phyloP scores from a whole-genome alignment of 2,888 invertebrate species.

The Polydrusus tereticollis region DNA sequence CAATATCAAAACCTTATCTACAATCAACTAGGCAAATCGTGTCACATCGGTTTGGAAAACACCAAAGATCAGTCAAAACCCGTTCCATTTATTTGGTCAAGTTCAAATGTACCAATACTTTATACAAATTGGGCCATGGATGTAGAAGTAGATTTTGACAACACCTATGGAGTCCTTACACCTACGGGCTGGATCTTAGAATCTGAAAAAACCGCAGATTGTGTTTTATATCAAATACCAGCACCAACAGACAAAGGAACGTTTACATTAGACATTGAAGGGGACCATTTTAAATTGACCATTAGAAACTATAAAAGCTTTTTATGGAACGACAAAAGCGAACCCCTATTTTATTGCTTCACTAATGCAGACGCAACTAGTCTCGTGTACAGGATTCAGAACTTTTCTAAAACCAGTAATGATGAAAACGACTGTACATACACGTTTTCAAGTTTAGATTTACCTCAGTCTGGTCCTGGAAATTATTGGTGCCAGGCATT shows the following conservation, averaged over 20 bases:
- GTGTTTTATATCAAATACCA: constrained; percentile 45
- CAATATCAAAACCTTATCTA: constrained; percentile 56
- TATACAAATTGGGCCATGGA: constrained; percentile 52
- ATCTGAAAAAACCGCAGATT: constrained; percentile 34
- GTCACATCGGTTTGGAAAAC: constrained; percentile 53
- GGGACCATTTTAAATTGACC: background rate
- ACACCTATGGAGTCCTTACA: constrained; percentile 48
- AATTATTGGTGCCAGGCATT: constrained; percentile 60
- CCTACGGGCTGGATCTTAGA: constrained; percentile 50
- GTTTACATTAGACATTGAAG: constrained; percentile 2
- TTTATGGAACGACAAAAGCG: background rate
- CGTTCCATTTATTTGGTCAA: constrained; percentile 48
- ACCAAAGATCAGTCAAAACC: background rate
- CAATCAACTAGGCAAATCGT: constrained; percentile 46
- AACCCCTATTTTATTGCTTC: constrained; percentile 55
- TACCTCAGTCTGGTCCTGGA: constrained; percentile 53
- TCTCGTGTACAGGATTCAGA: constrained; percentile 41
- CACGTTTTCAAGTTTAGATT: constrained; percentile 35
- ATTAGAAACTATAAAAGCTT: constrained; percentile 25
- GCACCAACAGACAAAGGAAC: background rate
- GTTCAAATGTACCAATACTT: constrained; percentile 38
- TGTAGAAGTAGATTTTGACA: constrained; percentile 40
- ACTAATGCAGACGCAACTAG: constrained; percentile 51
- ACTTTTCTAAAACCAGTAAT: background rate
- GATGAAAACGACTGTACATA: constrained; percentile 26